Evolutionary conservation across 2,113 vertebrate genomes (phyloP).

Genomic region (Meles meles): DNA sequence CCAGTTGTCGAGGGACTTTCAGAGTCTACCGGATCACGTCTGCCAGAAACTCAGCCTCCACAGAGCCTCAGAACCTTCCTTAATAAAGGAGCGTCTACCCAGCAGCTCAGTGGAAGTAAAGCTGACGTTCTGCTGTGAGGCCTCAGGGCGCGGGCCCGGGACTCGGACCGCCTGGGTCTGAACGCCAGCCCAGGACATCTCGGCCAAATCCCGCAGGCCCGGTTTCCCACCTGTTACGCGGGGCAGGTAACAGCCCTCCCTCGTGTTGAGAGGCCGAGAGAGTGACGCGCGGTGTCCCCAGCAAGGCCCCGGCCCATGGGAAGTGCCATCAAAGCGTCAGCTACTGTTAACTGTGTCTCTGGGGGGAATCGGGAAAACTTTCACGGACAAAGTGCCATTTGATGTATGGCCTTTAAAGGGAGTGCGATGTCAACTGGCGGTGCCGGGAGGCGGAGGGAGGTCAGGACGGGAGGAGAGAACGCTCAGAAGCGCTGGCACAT

Average conservation of each 20-base stretch:
- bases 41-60: not conserved
- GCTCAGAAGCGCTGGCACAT: not conserved
- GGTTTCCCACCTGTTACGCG: fast-evolving
- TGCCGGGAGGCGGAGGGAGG: not conserved
- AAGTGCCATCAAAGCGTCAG: fast-evolving
- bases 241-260: not conserved
- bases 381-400: not conserved
- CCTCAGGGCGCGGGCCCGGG: not conserved
- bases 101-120: not conserved
- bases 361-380: not conserved
- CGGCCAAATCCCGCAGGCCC: not conserved
- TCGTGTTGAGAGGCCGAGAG: fast-evolving
- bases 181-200: not conserved
- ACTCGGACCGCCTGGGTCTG: not conserved
- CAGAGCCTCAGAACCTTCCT: not conserved
- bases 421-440: too few relatives aligned
- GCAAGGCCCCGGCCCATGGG: fast-evolving
- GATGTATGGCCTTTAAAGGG: not conserved
- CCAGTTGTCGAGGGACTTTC: not conserved
- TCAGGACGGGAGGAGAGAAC: not conserved
- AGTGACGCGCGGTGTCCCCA: fast-evolving
- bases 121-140: fast-evolving
- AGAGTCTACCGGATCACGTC: not conserved
- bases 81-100: not conserved
- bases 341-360: fast-evolving